phyloP scores from a whole-genome alignment of 1,140 invertebrate genomes.

The Cydia fagiglandana region DNA sequence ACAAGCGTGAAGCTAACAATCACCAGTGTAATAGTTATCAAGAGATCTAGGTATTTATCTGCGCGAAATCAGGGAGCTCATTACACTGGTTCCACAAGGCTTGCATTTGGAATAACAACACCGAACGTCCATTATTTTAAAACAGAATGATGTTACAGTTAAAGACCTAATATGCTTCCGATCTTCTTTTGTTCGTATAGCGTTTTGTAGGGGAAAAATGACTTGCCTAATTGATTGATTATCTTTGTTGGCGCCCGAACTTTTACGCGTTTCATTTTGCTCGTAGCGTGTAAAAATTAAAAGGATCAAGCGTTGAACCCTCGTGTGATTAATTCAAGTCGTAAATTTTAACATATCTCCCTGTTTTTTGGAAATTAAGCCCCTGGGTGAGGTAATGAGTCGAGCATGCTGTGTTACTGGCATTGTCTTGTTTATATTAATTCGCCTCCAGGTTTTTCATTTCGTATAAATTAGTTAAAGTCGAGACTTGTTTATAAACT shows the following conservation, averaged over 20 bases:
- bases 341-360: slow-evolving; percentile 20
- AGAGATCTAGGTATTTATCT: slow-evolving; percentile 12
- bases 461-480: neutral
- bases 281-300: slow-evolving; percentile 20
- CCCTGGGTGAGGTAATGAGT: slow-evolving; percentile 13
- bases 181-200: slow-evolving; percentile 8
- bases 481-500: neutral
- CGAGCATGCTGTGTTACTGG: slow-evolving; percentile 16
- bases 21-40: slow-evolving; percentile 1
- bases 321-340: slow-evolving; percentile 26
- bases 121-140: slow-evolving; percentile 24
- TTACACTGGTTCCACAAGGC: neutral
- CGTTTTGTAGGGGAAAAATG: slow-evolving; percentile 15
- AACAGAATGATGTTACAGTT: slow-evolving; percentile 16
- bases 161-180: slow-evolving; percentile 5
- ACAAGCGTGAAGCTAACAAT: neutral
- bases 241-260: neutral
- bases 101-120: slow-evolving; percentile 7
- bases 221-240: slow-evolving; percentile 29
- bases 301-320: slow-evolving; percentile 25
- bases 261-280: slow-evolving; percentile 15
- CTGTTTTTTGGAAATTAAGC: neutral
- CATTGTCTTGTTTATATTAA: neutral
- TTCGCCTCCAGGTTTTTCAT: neutral
- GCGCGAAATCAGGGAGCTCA: neutral